phyloP scores from a whole-genome alignment of 1,140 invertebrate species.

The Dreissena rostriformis region DNA sequence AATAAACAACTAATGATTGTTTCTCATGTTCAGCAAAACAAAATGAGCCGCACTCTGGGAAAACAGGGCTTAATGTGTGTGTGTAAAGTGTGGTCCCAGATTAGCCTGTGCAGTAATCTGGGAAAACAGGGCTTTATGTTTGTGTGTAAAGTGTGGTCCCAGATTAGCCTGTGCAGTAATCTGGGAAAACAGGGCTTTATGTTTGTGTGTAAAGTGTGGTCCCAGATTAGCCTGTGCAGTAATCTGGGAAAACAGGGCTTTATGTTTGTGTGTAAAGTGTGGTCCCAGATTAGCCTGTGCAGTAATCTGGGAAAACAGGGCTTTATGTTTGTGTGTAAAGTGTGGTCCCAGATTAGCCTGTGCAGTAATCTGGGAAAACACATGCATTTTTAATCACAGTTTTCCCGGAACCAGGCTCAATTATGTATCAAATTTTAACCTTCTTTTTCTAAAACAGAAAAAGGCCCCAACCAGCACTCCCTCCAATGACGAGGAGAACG shows the following conservation, averaged over 20 bases:
- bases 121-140: no score
- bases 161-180: not conserved
- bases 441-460: constrained; percentile 1
- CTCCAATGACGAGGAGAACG: not conserved
- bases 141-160: not conserved
- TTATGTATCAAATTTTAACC: not conserved
- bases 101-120: not conserved
- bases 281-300: not conserved
- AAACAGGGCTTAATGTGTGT: no score
- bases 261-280: not conserved
- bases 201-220: not conserved
- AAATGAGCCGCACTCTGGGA: not conserved
- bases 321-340: no score
- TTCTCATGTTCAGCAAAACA: no score
- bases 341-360: no score
- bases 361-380: no score
- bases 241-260: not conserved
- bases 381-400: not conserved
- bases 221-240: not conserved
- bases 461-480: constrained; percentile 14
- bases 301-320: not conserved
- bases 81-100: not conserved
- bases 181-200: no score
- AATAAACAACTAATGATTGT: no score
- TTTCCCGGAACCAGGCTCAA: not conserved